phyloP scores from a whole-genome alignment of 2,888 invertebrate species.

The Eupeodes luniger region DNA sequence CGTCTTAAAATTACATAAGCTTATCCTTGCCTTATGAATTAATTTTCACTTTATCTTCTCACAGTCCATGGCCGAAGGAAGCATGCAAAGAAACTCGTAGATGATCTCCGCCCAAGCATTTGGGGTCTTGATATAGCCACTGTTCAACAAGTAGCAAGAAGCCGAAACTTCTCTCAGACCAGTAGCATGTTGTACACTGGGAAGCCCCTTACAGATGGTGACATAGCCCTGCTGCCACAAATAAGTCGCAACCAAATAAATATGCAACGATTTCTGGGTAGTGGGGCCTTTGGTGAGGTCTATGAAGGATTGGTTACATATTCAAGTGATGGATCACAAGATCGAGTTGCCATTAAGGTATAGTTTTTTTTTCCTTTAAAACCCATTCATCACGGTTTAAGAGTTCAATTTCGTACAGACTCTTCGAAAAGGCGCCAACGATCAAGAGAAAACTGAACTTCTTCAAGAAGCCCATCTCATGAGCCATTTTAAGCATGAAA shows the following conservation, averaged over 20 bases:
- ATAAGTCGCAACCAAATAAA: constrained; percentile 94
- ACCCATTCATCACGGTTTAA: neutral
- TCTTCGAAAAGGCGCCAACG: constrained; percentile 94
- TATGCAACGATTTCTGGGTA: constrained; percentile 94
- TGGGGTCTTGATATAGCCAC: constrained; percentile 94
- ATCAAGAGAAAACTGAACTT: constrained; percentile 96
- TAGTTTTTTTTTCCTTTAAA: neutral
- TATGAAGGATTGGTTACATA: constrained; percentile 94
- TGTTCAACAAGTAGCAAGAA: constrained; percentile 90
- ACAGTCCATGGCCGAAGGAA: constrained; percentile 87
- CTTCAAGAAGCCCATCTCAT: constrained; percentile 98
- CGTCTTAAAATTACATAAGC: too few relatives aligned
- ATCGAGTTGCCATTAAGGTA: constrained; percentile 96
- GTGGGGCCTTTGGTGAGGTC: constrained; percentile 98
- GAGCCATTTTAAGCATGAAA: constrained; percentile 98
- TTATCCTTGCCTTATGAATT: too few relatives aligned
- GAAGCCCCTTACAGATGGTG: constrained; percentile 89
- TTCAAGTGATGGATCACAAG: constrained; percentile 87
- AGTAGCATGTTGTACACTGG: constrained; percentile 92
- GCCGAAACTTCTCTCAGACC: constrained; percentile 90
- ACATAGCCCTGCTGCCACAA: constrained; percentile 92
- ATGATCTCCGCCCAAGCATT: constrained; percentile 85
- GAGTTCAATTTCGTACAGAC: constrained; percentile 86
- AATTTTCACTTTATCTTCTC: too few relatives aligned
- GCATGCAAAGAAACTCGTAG: constrained; percentile 89